Percentiles rank a stretch among this genome's conserved stretches.
These are phyloP conservation scores for Strigamia transsilvanica DNA, from an alignment of 2,888 invertebrate species.

Conservation along the genomic window DNA sequence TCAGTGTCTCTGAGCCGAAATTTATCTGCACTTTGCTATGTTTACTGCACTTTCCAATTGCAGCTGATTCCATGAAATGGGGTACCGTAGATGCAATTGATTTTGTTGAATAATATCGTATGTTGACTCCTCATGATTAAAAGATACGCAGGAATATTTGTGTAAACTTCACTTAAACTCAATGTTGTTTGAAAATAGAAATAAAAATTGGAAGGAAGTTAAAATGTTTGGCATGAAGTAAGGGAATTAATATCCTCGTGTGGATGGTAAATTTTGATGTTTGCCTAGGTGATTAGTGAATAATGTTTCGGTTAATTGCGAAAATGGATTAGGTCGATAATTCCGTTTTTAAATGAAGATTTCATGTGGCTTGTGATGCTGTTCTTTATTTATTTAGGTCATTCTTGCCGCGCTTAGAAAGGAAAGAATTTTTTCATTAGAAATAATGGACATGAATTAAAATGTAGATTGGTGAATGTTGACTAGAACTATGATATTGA, in stretches of 20 bases:
- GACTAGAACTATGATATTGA: neutral
- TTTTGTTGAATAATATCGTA: neutral
- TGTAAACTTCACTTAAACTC: neutral
- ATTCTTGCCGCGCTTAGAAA: neutral
- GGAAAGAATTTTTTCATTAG: slow-evolving; percentile 40
- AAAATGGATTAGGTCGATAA: slow-evolving; percentile 29
- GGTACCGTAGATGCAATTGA: neutral
- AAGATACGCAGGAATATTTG: neutral
- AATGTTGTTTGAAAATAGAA: neutral
- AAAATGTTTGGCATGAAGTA: neutral
- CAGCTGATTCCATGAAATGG: neutral
- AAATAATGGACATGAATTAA: slow-evolving; percentile 14
- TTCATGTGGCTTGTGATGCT: neutral
- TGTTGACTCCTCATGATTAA: neutral
- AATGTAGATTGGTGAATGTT: neutral
- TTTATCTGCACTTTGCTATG: slow-evolving; percentile 26
- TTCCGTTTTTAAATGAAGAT: neutral
- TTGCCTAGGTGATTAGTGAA: neutral
- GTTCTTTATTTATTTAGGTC: slow-evolving; percentile 32
- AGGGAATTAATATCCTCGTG: neutral
- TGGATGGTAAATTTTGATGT: slow-evolving; percentile 39
- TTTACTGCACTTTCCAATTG: neutral
- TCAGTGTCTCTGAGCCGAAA: slow-evolving; percentile 11
- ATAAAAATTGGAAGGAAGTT: neutral
- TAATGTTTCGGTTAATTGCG: slow-evolving; percentile 11